A percentile compares a stretch with the other conserved stretches of the same genome.
These are phyloP conservation scores for Knipowitschia caucasica DNA, from an alignment of 2,797 vertebrate genomes.

Conservation along the genomic window DNA sequence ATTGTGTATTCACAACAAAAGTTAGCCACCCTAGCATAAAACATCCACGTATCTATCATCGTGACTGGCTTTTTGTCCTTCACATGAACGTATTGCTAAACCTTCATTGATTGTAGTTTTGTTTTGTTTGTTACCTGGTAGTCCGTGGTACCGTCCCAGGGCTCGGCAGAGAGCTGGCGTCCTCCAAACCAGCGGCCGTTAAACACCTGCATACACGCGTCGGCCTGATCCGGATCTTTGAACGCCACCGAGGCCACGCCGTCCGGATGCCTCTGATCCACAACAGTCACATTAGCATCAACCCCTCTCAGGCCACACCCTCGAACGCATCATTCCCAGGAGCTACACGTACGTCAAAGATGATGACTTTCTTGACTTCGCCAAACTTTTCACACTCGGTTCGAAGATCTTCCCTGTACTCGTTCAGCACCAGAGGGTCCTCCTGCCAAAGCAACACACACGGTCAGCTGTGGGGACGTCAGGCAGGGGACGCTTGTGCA, in stretches of 20 bases:
- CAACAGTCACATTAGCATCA: not conserved
- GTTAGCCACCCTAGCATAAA: too few species aligned
- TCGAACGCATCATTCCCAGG: not conserved
- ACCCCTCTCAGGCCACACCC: not conserved
- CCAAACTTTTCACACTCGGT: slow-evolving; percentile 96
- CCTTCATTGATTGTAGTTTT: not conserved
- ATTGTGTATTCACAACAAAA: too few species aligned
- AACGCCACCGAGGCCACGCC: slow-evolving; percentile 92
- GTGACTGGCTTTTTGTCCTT: too few species aligned
- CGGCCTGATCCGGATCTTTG: slow-evolving; percentile 86
- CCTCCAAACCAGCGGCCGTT: slow-evolving; percentile 96
- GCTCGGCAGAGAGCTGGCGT: slow-evolving; percentile 82
- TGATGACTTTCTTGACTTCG: slow-evolving; percentile 93
- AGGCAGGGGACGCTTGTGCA: too few species aligned
- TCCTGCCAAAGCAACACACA: slow-evolving; percentile 72
- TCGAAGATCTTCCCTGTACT: slow-evolving; percentile 92
- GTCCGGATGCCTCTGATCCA: slow-evolving; percentile 87
- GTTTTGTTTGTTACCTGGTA: slow-evolving; percentile 81
- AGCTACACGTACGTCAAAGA: slow-evolving; percentile 89
- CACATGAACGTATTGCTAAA: too few species aligned
- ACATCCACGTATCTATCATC: too few species aligned
- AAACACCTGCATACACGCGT: slow-evolving; percentile 81
- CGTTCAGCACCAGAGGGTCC: slow-evolving; percentile 92
- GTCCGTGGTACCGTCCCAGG: slow-evolving; percentile 91
- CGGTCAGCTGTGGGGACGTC: not conserved